These are phyloP conservation scores for Oncopodura yosiiana DNA, from an alignment of 1,140 invertebrate species.

Conservation along the genomic window DNA sequence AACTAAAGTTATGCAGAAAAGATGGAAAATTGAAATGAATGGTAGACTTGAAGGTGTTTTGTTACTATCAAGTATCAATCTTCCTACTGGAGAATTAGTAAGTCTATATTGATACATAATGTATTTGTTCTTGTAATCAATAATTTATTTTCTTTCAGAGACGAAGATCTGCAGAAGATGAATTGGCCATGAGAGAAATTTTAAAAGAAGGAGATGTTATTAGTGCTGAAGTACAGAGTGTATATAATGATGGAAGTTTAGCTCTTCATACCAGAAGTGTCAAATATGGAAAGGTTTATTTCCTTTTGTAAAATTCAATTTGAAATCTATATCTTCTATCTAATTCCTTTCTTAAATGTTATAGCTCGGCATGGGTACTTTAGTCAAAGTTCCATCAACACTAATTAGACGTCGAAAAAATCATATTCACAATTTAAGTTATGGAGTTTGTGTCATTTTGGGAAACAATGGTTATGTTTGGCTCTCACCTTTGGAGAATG, in stretches of 20 bases:
- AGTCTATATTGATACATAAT: constrained; percentile 31
- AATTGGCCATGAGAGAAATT: constrained; percentile 91
- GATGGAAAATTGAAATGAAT: constrained; percentile 94
- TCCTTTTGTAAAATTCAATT: constrained; percentile 6
- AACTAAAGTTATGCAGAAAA: constrained; percentile 76
- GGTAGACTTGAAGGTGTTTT: constrained; percentile 79
- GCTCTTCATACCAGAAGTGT: constrained; percentile 90
- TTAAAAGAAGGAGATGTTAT: constrained; percentile 93
- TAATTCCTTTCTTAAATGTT: constrained; percentile 11
- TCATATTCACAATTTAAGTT: constrained; percentile 88
- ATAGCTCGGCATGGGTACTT: constrained; percentile 68
- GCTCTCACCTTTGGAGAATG: constrained; percentile 61
- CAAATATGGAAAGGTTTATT: constrained; percentile 93
- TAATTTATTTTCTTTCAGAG: constrained; percentile 49
- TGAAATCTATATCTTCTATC: neutral
- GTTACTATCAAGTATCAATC: constrained; percentile 84
- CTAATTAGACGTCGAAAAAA: constrained; percentile 87
- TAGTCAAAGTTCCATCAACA: constrained; percentile 86
- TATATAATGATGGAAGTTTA: constrained; percentile 80
- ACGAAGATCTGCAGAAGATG: constrained; percentile 87
- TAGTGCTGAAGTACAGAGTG: constrained; percentile 91
- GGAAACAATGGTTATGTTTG: constrained; percentile 96
- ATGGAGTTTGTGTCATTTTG: constrained; percentile 81
- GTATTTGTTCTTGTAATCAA: neutral
- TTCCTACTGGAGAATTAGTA: constrained; percentile 92